Conservation (phyloP, 2,797 vertebrate genomes). For the Miichthys miiuy region DNA sequence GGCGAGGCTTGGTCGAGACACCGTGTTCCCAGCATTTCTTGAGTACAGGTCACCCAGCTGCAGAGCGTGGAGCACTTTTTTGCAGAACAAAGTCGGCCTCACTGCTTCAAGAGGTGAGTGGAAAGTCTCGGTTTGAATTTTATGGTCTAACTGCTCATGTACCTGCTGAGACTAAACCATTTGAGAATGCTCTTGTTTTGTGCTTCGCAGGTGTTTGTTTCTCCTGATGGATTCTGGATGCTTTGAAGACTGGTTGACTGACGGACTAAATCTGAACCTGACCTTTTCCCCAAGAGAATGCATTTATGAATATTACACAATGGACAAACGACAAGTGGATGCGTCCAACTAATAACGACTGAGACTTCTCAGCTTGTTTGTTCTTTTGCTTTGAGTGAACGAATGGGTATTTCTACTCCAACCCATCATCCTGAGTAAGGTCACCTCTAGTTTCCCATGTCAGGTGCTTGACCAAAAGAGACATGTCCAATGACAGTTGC, state of each 20-base stretch:
- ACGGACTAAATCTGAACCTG: background rate
- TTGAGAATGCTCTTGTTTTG: background rate
- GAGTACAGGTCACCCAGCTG: slow-evolving; percentile 63
- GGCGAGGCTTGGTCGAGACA: slow-evolving; percentile 77
- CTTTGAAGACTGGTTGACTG: slow-evolving; percentile 18
- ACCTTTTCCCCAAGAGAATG: slow-evolving; percentile 14
- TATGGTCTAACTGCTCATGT: background rate
- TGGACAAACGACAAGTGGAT: slow-evolving; percentile 36
- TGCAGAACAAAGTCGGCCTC: slow-evolving; percentile 10
- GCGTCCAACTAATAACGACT: background rate
- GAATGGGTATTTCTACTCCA: slow-evolving; percentile 22
- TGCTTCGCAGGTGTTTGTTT: slow-evolving; percentile 46
- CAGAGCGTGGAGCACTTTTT: slow-evolving; percentile 21
- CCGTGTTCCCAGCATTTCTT: slow-evolving; percentile 70
- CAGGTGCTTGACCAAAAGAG: slow-evolving; percentile 44
- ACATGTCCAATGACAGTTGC: slow-evolving; percentile 84
- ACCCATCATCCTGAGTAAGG: slow-evolving; percentile 13
- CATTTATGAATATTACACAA: slow-evolving; percentile 36
- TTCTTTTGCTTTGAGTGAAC: slow-evolving; percentile 14
- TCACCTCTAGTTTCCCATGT: slow-evolving; percentile 37
- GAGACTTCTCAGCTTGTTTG: background rate
- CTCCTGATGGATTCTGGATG: slow-evolving; percentile 50
- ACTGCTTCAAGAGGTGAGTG: slow-evolving; percentile 51
- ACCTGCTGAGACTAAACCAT: slow-evolving; percentile 19
- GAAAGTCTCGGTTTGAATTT: background rate